Evolutionary conservation across 2,797 vertebrate genomes (phyloP).

Genomic region (Neopelma chrysocephalum): DNA sequence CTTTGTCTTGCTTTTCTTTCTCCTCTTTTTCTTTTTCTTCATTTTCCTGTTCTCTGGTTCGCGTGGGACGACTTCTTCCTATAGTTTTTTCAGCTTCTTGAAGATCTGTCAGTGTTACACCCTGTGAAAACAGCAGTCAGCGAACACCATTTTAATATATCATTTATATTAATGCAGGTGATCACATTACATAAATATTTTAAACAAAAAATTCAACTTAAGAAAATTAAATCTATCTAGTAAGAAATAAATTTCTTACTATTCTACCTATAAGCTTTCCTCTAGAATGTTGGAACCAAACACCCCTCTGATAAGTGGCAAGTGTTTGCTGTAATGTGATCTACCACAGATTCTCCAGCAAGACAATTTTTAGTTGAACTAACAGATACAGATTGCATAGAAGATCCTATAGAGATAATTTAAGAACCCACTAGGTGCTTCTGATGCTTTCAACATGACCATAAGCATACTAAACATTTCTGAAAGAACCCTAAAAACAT

Average conservation of each 20-base stretch:
- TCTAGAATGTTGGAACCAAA: neutral
- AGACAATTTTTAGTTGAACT: neutral
- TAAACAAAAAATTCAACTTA: neutral
- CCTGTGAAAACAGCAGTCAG: constrained; percentile 71
- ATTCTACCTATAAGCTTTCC: neutral
- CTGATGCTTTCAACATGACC: neutral
- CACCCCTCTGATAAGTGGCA: neutral
- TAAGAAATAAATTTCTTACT: neutral
- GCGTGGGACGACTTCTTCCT: constrained; percentile 85
- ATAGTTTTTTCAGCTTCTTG: constrained; percentile 99
- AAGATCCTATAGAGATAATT: neutral
- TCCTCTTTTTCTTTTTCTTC: constrained; percentile 94
- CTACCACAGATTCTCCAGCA: neutral
- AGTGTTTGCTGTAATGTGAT: neutral
- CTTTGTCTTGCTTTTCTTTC: constrained; percentile 92
- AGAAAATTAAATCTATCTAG: neutral
- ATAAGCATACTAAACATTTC: neutral
- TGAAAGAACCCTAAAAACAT: neutral
- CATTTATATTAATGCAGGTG: neutral
- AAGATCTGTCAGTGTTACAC: constrained; percentile 96
- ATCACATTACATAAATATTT: neutral
- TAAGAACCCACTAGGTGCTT: neutral
- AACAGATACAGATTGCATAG: neutral
- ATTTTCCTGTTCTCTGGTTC: constrained; percentile 92
- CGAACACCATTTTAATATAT: neutral